A percentile compares a stretch with the other conserved stretches of the same genome.
phyloP scores from a whole-genome alignment of 2,113 vertebrate genomes.

The Nycticebus coucang region DNA sequence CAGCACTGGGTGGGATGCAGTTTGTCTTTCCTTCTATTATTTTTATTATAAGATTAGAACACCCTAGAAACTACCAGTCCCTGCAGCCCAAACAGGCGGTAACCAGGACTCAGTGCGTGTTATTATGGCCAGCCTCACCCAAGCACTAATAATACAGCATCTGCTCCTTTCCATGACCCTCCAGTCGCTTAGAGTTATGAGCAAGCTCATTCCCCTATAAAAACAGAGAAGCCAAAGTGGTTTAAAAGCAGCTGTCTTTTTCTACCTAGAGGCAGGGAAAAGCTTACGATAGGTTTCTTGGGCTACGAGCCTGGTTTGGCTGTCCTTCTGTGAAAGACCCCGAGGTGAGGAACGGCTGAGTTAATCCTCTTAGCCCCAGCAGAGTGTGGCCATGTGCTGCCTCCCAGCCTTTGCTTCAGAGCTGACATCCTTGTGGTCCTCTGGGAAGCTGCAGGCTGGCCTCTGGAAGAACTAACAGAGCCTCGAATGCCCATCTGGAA shows the following conservation, averaged over 20 bases:
- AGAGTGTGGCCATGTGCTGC: background rate
- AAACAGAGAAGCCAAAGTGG: background rate
- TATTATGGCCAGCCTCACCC: background rate
- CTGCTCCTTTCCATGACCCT: background rate
- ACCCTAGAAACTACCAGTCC: conserved; percentile 28
- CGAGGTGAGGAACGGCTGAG: fast-evolving
- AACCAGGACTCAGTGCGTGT: background rate
- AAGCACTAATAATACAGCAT: too few relatives aligned
- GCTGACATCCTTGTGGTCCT: background rate
- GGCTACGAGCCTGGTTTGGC: background rate
- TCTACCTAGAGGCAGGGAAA: background rate
- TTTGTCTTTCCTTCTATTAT: background rate
- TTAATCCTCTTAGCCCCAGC: background rate
- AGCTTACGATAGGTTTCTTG: background rate
- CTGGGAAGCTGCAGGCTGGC: background rate
- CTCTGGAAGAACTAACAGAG: background rate
- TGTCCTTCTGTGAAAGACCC: background rate
- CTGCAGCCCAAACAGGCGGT: background rate
- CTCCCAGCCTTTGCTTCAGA: background rate
- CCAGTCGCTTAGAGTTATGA: background rate
- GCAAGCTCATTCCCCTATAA: conserved; percentile 1
- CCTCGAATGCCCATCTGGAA: background rate
- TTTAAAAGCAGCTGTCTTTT: background rate
- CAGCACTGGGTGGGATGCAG: background rate
- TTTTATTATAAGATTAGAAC: conserved; percentile 6